Conservation (phyloP, 2,888 invertebrate genomes). For the Branchinecta sandiegonensis region DNA sequence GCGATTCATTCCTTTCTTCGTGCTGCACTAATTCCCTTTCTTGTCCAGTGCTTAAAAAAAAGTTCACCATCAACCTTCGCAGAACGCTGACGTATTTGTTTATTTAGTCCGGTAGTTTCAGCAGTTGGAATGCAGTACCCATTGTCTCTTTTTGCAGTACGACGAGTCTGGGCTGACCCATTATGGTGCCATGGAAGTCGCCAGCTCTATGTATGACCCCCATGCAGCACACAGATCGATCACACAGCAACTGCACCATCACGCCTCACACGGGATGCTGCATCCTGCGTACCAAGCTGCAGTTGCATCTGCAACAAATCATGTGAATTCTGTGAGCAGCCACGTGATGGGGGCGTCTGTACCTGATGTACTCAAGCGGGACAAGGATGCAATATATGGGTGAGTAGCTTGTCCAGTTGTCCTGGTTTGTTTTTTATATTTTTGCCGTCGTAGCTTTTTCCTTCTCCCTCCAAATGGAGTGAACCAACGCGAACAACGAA, state of each 20-base stretch:
- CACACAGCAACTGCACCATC: slow-evolving; percentile 18
- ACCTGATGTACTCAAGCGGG: slow-evolving; percentile 35
- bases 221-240: slow-evolving; percentile 41
- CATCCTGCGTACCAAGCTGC: slow-evolving; percentile 20
- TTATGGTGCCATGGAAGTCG: slow-evolving; percentile 58
- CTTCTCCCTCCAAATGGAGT: too few species aligned
- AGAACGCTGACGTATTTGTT: too few species aligned
- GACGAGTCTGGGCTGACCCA: slow-evolving; percentile 88
- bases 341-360: slow-evolving; percentile 31
- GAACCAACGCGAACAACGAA: too few species aligned
- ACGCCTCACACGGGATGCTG: slow-evolving; percentile 18
- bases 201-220: slow-evolving; percentile 53
- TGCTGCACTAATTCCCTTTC: too few species aligned
- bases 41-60: too few species aligned
- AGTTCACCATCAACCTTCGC: too few species aligned
- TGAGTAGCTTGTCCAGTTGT: slow-evolving; percentile 31
- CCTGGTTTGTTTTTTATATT: too few species aligned
- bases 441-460: too few species aligned
- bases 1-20: too few species aligned
- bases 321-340: slow-evolving; percentile 25
- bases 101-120: too few species aligned
- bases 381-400: slow-evolving; percentile 40
- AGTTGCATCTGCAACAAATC: slow-evolving; percentile 20
- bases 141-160: slow-evolving; percentile 40
- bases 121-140: too few species aligned